Evolutionary conservation across 92 coral and sea anemone species (phyloP), one percentile per base, ranked within the genome.

Genomic region (Scolanthus callimorphus): DNA sequence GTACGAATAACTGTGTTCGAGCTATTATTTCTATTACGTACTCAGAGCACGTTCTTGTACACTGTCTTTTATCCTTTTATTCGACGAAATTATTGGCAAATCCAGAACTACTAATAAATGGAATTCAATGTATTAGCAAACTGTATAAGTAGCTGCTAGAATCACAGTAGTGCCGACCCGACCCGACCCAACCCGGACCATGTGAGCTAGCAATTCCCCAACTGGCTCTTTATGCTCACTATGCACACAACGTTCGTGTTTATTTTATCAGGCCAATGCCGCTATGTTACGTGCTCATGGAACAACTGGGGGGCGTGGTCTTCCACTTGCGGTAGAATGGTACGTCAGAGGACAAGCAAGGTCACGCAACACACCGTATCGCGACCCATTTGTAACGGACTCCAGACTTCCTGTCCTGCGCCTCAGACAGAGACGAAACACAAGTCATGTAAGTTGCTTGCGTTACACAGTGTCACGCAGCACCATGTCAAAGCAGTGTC

Each of bases 321-420:
- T 0, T 69, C 79, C 25, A 29, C 83, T 17, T 82, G 89, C 28
- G 89, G 89, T 4, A 39, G 29, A 1, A 57, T 68, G 41, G 62
- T 63, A 41, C 52, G 91, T 30, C 67, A 49, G 8, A 77, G 91
- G 27, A 77, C 55, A 4, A 79, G 80, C 41, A 69, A 57, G 46
- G 69, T 73, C 10, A 79, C 83, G 9, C 25, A 62, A 21, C 76
- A 65, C 72, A 79, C 59, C 59, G 57, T 65, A 10, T 61, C 73
- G 34, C 62, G 67, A 29, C 76, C 80, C 51, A 72, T 58, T 20
- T 85, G 91, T 51, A 56, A 56, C 22, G 86, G 91, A 20, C 80
- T 85, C 37, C 91, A 85, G 53, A 85, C 83, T 13, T 55, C 91
- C 17, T 85, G 91, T 19, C 91, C 91, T 11, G 61, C 57, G 20